A percentile compares a stretch with the other conserved stretches of the same genome.
Evolutionary conservation across 35 echinoderm and acorn worm species (phyloP).

Genomic region (Stichopus chloronotus): DNA sequence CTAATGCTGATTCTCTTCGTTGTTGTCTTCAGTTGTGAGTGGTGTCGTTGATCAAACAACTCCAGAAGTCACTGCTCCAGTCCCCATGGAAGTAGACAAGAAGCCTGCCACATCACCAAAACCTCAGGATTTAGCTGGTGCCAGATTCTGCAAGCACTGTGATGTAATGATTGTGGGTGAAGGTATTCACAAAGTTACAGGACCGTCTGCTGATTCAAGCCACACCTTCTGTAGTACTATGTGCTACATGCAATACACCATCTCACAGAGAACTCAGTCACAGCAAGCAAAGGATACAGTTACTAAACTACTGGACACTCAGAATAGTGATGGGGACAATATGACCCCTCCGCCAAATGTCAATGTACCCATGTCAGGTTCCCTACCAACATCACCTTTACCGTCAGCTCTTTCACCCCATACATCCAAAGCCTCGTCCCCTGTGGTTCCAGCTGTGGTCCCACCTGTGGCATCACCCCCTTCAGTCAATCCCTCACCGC

Average conservation of each 20-base stretch:
- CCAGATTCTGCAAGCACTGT: constrained; percentile 92
- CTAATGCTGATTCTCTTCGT: background rate
- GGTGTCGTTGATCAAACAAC: background rate
- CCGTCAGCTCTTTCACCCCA: constrained; percentile 54
- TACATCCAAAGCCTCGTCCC: constrained; percentile 36
- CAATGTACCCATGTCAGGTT: constrained; percentile 20
- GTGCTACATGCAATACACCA: constrained; percentile 96
- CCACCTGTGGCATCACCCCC: background rate
- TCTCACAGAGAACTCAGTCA: constrained; percentile 75
- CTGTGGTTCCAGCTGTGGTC: background rate
- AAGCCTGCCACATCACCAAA: constrained; percentile 27
- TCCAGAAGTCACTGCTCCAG: background rate
- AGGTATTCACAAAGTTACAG: constrained; percentile 73
- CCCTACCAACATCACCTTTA: constrained; percentile 44
- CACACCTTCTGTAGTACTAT: constrained; percentile 91
- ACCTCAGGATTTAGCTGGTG: constrained; percentile 8
- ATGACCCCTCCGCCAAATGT: constrained; percentile 49
- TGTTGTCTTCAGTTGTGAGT: background rate
- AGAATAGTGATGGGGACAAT: constrained; percentile 28
- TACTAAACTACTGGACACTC: constrained; percentile 45
- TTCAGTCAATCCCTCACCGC: background rate
- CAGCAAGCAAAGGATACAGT: constrained; percentile 49
- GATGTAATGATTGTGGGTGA: constrained; percentile 91
- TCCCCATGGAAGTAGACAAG: constrained; percentile 15
- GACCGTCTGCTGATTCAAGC: constrained; percentile 66